Conservation (phyloP, 2,888 invertebrate genomes). For the Drosophila meridionalis region DNA sequence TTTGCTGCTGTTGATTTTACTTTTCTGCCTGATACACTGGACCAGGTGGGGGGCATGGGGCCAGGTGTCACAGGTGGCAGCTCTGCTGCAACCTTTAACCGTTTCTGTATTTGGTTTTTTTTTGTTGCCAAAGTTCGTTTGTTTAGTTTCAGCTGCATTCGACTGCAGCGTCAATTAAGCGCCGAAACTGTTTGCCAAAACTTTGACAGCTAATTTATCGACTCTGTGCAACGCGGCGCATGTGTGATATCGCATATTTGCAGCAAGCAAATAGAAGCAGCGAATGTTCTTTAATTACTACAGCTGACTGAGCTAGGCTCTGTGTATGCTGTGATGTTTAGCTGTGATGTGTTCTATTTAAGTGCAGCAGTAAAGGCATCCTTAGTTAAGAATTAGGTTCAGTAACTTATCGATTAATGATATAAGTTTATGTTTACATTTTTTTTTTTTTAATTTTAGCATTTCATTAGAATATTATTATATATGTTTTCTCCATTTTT, state of each 20-base stretch:
- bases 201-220: slow-evolving; percentile 51
- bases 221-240: slow-evolving; percentile 21
- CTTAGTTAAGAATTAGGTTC: no score
- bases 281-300: slow-evolving; percentile 13
- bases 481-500: no score
- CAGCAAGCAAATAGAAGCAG: slow-evolving; percentile 7
- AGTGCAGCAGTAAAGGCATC: neutral
- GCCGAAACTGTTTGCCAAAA: slow-evolving; percentile 35
- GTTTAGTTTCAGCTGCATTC: slow-evolving; percentile 27
- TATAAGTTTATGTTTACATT: no score
- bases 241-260: slow-evolving; percentile 8
- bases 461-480: no score
- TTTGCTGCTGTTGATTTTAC: slow-evolving; percentile 52
- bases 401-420: neutral
- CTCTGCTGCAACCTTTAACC: slow-evolving; percentile 12
- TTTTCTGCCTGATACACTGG: slow-evolving; percentile 35
- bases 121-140: slow-evolving; percentile 47
- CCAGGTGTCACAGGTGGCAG: slow-evolving; percentile 1
- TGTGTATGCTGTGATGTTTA: neutral
- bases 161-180: slow-evolving; percentile 44
- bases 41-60: neutral
- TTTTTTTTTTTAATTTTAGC: no score
- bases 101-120: neutral
- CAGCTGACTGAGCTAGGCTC: neutral
- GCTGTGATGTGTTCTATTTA: neutral